Conservation (phyloP, 2,797 vertebrate species). For the Alcedo quadribrachys region DNA sequence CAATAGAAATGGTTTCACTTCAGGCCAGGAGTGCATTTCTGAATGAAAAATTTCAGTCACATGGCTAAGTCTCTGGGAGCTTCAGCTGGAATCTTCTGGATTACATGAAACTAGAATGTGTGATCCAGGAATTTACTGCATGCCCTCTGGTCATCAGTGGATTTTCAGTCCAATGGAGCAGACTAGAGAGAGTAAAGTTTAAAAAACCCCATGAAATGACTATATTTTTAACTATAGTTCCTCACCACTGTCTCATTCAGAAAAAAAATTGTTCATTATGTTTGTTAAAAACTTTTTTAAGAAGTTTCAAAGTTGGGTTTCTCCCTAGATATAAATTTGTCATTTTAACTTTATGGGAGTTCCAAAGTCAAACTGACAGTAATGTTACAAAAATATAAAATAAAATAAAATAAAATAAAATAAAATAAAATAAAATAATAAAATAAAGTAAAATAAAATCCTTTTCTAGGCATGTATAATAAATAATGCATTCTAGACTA, state of each 20-base stretch:
- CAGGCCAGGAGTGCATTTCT: not conserved
- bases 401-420: no score
- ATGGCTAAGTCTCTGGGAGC: not conserved
- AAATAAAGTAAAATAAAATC: not conserved
- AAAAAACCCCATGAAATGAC: not conserved
- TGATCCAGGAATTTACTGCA: not conserved
- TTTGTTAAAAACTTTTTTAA: not conserved
- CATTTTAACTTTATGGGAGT: not conserved
- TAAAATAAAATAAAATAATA: no score
- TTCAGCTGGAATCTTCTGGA: not conserved
- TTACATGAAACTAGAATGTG: rapidly evolving
- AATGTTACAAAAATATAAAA: no score
- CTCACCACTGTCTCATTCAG: not conserved
- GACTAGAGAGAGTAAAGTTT: not conserved
- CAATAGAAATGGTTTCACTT: not conserved
- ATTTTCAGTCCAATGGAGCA: not conserved
- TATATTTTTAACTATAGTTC: not conserved
- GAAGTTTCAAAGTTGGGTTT: not conserved
- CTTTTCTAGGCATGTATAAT: not conserved
- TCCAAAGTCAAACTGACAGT: not conserved
- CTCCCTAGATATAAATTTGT: not conserved
- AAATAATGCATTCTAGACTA: not conserved
- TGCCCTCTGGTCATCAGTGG: not conserved
- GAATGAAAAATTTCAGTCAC: not conserved
- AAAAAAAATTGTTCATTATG: not conserved